Conservation (phyloP, 2,797 vertebrate genomes). For the Trachops cirrhosus region DNA sequence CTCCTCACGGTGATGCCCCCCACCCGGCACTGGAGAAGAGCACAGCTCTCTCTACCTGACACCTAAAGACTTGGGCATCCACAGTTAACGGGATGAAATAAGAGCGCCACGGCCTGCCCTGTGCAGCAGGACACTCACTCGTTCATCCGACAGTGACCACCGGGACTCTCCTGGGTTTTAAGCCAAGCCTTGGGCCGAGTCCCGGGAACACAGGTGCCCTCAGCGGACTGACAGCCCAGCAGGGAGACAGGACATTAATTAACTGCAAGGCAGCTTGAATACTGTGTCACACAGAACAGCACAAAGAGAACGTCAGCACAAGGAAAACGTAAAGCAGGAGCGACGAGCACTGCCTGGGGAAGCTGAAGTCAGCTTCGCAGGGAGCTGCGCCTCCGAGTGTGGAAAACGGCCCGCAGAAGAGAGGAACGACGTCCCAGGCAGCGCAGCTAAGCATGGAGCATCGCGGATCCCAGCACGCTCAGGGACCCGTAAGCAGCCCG, state of each 20-base stretch:
- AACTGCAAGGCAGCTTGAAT: not conserved
- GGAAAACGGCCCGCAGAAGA: not conserved
- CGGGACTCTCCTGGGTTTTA: not conserved
- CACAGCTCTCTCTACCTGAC: not conserved
- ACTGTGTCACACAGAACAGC: not conserved
- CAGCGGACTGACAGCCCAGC: not conserved
- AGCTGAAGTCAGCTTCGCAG: not conserved
- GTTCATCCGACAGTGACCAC: not conserved
- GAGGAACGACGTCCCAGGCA: not conserved
- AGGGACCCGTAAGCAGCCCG: not conserved
- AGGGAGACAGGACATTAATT: conserved; percentile 22
- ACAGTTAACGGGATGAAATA: not conserved
- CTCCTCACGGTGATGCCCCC: not conserved
- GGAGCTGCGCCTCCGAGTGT: not conserved
- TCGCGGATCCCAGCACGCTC: not conserved
- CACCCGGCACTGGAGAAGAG: not conserved
- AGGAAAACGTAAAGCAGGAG: not conserved
- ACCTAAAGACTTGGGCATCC: not conserved
- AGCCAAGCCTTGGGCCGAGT: not conserved
- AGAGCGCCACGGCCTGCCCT: not conserved
- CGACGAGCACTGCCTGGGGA: not conserved
- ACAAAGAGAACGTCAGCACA: not conserved
- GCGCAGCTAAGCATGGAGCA: not conserved
- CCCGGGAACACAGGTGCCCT: conserved; percentile 18
- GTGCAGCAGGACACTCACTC: not conserved